Evolutionary conservation across 2,888 invertebrate genomes (phyloP), one percentile per base, ranked within the genome.

Genomic region (Drosophila setosimentum): DNA sequence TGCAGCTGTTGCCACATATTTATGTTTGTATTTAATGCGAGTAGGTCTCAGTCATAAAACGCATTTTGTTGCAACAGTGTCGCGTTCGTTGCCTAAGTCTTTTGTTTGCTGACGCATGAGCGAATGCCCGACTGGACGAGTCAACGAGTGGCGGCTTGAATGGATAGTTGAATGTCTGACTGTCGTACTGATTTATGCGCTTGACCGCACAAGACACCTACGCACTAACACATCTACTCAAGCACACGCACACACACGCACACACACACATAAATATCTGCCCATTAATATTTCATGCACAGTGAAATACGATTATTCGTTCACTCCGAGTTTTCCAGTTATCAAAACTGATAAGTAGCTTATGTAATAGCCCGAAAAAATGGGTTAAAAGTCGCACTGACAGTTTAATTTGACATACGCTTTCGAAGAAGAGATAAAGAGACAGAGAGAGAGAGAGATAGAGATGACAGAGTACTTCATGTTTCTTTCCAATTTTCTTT

Each of bases 291-390:
- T 74, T 87, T 84, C 61, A 57, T 55, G 64, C 69, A 70, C 72
- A 66, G 70, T 63, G 16, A 55, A 54, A 42, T 60, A 62, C 42
- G 58, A 55, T 57, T 55, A 40, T 50, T 50, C 30, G 58, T 61
- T 30, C 30, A 58, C 40, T 48, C 24, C 11, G 58, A 69, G 66
- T 67, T 80, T 74, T 80, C 67, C 77, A 80, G 90, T 85, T 86
- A 86, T 90, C 90, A 87, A 63, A 53, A 76, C 81, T 87, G 89
- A 87, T 90, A 90, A 90, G 87, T 90, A 90, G 87, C 91, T 87
- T 87, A 87, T 87, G 91, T 90, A 87, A 87, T 87, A 68, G 75
- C 67, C 73, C 59, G 75, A 65, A 71, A 64, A 73, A 76, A 90
- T 90, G 84, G 89, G 79, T 83, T 90, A 90, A 87, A 81, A 76